Conservation (phyloP, 2,888 invertebrate species). For the Diaperis boleti region DNA sequence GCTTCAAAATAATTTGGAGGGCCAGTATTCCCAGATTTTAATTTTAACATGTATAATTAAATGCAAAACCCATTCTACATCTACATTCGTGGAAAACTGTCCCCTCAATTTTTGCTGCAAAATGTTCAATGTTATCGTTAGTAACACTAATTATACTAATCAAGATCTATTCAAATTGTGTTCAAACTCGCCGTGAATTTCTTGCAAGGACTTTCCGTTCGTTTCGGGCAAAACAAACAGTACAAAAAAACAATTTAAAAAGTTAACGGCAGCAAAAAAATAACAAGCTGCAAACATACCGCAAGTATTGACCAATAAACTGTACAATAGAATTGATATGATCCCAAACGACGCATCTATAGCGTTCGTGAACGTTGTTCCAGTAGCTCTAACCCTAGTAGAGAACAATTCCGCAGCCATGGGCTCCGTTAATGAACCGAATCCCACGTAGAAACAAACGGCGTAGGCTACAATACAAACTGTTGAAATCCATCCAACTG, state of each 20-base stretch:
- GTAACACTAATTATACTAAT: too few relatives aligned
- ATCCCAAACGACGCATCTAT: neutral
- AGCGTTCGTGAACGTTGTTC: neutral
- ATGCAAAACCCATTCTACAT: too few relatives aligned
- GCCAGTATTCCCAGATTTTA: too few relatives aligned
- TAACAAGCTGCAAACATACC: neutral
- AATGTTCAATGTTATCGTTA: too few relatives aligned
- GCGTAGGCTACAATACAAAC: neutral
- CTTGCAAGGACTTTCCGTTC: neutral
- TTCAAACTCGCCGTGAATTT: neutral
- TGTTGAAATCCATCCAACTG: constrained; percentile 2
- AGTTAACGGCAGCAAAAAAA: neutral
- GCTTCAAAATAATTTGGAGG: too few relatives aligned
- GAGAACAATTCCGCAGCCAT: constrained; percentile 10
- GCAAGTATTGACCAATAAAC: neutral
- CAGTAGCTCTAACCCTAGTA: neutral
- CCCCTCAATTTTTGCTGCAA: too few relatives aligned
- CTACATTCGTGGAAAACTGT: too few relatives aligned
- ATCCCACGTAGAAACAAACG: neutral
- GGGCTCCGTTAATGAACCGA: neutral
- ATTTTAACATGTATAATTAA: too few relatives aligned
- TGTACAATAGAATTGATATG: neutral
- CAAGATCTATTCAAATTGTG: too few relatives aligned
- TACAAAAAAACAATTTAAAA: neutral
- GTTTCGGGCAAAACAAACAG: neutral